Conservation (phyloP, 2,797 vertebrate species). For the Semotilus atromaculatus region DNA sequence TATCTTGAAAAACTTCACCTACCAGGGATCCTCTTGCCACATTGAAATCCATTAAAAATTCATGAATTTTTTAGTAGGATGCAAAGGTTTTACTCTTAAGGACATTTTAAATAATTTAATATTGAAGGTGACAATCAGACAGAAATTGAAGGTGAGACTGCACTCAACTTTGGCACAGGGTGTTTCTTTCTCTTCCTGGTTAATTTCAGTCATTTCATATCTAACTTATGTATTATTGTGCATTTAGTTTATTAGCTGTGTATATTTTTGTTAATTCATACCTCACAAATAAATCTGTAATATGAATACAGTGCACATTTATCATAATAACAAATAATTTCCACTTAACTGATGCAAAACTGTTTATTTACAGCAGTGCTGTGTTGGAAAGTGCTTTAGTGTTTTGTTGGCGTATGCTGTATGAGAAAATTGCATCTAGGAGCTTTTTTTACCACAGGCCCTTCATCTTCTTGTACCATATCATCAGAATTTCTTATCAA, state of each 20-base stretch:
- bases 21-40: background rate
- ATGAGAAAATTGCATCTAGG: background rate
- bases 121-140: background rate
- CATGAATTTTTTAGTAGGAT: background rate
- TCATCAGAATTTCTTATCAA: background rate
- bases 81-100: background rate
- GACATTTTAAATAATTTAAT: background rate
- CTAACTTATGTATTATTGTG: background rate
- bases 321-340: background rate
- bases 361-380: background rate
- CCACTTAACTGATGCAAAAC: background rate
- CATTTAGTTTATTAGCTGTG: background rate
- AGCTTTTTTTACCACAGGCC: background rate
- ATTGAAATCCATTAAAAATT: background rate
- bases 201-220: background rate
- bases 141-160: too few species aligned
- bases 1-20: background rate
- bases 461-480: background rate
- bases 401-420: background rate
- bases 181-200: slow-evolving; percentile 24
- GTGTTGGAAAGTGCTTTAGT: too few species aligned
- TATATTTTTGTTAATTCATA: background rate
- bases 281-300: background rate
- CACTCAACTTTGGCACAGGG: background rate
- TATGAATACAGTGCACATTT: background rate